Conservation (phyloP, 2,797 vertebrate genomes). For the Vireo griseus region DNA sequence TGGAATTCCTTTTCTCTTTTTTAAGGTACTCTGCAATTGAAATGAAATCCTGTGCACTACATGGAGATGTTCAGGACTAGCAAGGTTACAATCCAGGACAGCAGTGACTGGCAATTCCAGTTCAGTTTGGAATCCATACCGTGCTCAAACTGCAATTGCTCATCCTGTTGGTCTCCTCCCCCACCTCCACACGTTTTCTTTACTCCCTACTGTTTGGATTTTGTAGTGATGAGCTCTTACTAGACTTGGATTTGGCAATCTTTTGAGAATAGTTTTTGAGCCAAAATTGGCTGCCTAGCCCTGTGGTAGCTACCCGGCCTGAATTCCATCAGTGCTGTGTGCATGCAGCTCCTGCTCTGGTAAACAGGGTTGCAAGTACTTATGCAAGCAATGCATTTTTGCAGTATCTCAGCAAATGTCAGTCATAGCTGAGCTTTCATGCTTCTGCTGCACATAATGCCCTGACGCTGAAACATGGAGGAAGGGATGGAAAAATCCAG, state of each 20-base stretch:
- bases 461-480: background rate
- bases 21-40: background rate
- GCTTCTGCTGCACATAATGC: background rate
- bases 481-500: slow-evolving; percentile 27
- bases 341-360: background rate
- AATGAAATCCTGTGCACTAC: background rate
- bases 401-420: slow-evolving; percentile 41
- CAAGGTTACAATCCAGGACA: background rate
- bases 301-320: background rate
- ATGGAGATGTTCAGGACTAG: background rate
- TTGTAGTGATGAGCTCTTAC: background rate
- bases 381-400: slow-evolving; percentile 45
- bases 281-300: background rate
- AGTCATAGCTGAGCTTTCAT: background rate
- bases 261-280: background rate
- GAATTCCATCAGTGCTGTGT: background rate
- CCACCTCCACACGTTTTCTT: background rate
- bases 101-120: background rate
- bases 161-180: background rate
- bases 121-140: background rate
- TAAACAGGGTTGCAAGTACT: slow-evolving; percentile 6
- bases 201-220: background rate
- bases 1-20: background rate
- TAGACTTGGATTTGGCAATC: background rate
- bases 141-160: background rate